Base-by-base conservation (phyloP, 1,140 invertebrate species). In the Ruditapes philippinarum region DNA sequence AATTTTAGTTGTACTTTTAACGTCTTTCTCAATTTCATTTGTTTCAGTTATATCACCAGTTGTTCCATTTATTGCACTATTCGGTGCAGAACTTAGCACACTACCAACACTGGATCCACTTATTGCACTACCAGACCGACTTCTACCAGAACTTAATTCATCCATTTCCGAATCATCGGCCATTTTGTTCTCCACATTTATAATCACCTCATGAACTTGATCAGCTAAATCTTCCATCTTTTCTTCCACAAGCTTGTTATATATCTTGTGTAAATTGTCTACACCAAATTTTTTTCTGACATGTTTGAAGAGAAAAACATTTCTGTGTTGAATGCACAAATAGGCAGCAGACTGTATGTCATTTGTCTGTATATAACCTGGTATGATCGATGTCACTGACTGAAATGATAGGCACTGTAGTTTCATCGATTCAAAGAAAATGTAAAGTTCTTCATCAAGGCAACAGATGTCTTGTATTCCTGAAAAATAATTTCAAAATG, bases 381-480 rank as follows among this genome's bases (percentile, higher is more conserved):
- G 70, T 2, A 89, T 73, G 4, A 80, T 36, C 0, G n/a, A 25
- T 3, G 79, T 83, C 3, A 76, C 68, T 25, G 79, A 36, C 19
- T 82, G 38, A 14, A 89, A 62, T 40, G 79, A 54, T 31, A 89
- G 0, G 73, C 87, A 82, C 25, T 83, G 62, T 17, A 89, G n/a
- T 51, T 82, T 25, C 87, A 89, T 89, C 7, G 36, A 51, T 42
- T 82, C 17, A n/a, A 82, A 51, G 70, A 89, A 89, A 28, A 89
- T 73, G 28, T 70, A 82, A 1, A 89, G 51, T n/a, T 83, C 49
- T 22, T 82, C 17, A 5, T 51, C 78, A 25, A 76, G 22, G 40
- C 87, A 89, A 31, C 78, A 73, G 2, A 89, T 45, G 65, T 89
- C 87, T 19, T 57, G 65, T 14, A 89, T 89, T 40, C 60, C 87